Conservation (phyloP, 2,888 invertebrate species). For the Rhagonycha lutea region DNA sequence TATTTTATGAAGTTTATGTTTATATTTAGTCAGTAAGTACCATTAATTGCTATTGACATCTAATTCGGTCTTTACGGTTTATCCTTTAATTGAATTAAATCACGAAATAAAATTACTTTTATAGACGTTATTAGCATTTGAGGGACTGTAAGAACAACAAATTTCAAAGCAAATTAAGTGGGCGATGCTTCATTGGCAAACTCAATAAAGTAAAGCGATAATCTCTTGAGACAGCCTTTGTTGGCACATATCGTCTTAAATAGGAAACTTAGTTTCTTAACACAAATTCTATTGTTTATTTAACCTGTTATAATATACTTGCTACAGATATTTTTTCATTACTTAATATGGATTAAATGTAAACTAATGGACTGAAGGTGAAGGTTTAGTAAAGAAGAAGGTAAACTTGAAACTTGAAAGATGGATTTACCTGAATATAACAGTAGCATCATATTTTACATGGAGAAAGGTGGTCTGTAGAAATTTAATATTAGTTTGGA, state of each 20-base stretch:
- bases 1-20: too few species aligned
- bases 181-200: background rate
- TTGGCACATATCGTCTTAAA: background rate
- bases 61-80: background rate
- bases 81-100: background rate
- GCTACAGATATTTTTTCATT: background rate
- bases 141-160: background rate
- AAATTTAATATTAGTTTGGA: background rate
- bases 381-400: background rate
- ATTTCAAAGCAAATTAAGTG: background rate
- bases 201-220: background rate
- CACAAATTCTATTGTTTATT: background rate
- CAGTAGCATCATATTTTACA: background rate
- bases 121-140: background rate
- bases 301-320: too few species aligned
- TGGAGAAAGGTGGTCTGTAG: background rate
- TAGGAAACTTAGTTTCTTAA: background rate
- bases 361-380: background rate
- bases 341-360: background rate
- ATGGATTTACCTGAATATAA: background rate
- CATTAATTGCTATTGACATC: background rate
- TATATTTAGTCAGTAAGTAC: too few species aligned
- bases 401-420: background rate
- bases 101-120: background rate
- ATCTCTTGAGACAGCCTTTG: background rate